These are phyloP conservation scores for Drosophila nr. fundita DNA, from an alignment of 2,888 invertebrate genomes.

Conservation along the genomic window DNA sequence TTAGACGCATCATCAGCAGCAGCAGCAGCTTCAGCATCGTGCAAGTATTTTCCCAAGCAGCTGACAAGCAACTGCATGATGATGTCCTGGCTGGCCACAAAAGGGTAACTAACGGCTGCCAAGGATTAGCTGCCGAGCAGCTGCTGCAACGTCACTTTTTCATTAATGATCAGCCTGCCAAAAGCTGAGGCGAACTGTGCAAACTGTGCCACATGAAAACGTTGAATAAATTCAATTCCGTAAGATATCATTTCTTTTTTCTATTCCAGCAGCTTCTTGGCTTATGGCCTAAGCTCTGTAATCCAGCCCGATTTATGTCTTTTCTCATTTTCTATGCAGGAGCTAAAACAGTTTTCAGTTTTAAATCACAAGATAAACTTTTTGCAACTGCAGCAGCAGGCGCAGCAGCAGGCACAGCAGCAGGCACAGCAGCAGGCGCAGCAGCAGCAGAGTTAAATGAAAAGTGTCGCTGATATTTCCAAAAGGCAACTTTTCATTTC, in stretches of 20 bases:
- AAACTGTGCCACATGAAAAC: constrained; percentile 12
- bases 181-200: not conserved
- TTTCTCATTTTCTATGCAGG: not conserved
- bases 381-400: constrained; percentile 19
- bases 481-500: constrained; percentile 34
- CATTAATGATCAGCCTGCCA: constrained; percentile 63
- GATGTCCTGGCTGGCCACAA: constrained; percentile 36
- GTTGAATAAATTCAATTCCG: constrained; percentile 32
- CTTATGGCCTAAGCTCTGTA: constrained; percentile 41
- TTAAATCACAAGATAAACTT: constrained; percentile 57
- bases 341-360: constrained; percentile 30
- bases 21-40: constrained; percentile 31
- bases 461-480: constrained; percentile 55
- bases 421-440: constrained; percentile 23
- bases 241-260: constrained; percentile 2
- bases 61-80: constrained; percentile 50
- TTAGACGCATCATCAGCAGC: constrained; percentile 42
- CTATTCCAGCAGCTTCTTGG: constrained; percentile 21
- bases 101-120: constrained; percentile 57
- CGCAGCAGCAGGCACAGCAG: constrained; percentile 26
- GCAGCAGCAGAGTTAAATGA: constrained; percentile 35
- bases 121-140: constrained; percentile 54
- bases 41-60: constrained; percentile 74
- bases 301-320: constrained; percentile 42
- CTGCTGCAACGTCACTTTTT: constrained; percentile 48